Evolutionary conservation across 2,888 invertebrate genomes (phyloP), one percentile per base, ranked within the genome.

Genomic region (Tolmerus cingulatus): DNA sequence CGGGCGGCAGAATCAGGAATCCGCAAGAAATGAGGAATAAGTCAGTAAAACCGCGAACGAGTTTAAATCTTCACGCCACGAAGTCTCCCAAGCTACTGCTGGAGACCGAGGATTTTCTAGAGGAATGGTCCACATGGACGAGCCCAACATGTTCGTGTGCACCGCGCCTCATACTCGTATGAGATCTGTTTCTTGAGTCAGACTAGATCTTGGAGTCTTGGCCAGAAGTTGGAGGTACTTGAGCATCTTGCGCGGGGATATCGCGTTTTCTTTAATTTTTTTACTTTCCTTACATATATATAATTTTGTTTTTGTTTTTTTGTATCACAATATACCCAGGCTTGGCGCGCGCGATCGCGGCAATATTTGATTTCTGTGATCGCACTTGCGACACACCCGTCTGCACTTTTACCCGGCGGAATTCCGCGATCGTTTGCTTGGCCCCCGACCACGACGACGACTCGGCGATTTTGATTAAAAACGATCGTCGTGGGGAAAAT

Each of bases 51-150:
- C 82, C 82, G 74, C 85, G 85, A 85, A 74, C 74, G 43, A 85
- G 74, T 74, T 87, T 87, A 87, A 87, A 87, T 81, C 87, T 87
- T 81, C 81, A 87, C 87, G 87, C 87, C 87, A 76, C 87, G 76
- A 81, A 87, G 87, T 87, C 87, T 87, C 87, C 87, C 74, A 87
- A 87, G 81, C 87, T 87, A 87, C 87, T 87, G 81, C 81, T 74
- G 74, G 19, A 46, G 51, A 74, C 43, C 34, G 81, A 37, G 86
- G 85, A 85, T 74, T 74, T 84, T 85, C 85, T 74, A 85, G 74
- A 74, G 85, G 74, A 85, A 85, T 85, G 85, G 85, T 85, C 74
- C 85, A 85, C 85, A 85, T 84, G 66, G 66, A 37, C 74, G 66
- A 16, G 81, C 34, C 14, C 37, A 82, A 82, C 82, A 82, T 82